Conservation (phyloP, 1,140 invertebrate genomes). For the Neoseiulus cucumeris region DNA sequence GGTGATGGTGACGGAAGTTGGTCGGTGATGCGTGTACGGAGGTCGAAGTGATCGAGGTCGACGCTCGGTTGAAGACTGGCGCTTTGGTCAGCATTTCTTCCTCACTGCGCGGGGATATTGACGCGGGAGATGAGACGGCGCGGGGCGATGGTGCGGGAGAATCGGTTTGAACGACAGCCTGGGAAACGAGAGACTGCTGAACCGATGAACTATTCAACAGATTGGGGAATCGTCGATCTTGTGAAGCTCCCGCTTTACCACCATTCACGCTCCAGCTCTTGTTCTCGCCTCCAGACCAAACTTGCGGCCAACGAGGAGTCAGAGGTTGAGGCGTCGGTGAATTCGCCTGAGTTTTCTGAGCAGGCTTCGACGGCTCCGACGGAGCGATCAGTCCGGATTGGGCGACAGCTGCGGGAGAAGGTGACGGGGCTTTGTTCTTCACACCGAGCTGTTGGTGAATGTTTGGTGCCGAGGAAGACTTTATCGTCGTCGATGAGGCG, state of each 20-base stretch:
- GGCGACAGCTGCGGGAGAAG: not conserved
- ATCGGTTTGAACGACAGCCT: not conserved
- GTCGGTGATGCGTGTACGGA: not conserved
- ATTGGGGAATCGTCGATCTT: too few relatives aligned
- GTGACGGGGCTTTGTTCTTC: not conserved
- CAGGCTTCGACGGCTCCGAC: not conserved
- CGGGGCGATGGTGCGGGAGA: not conserved
- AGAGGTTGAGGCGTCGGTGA: conserved; percentile 11
- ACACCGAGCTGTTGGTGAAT: not conserved
- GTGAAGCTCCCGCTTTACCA: too few relatives aligned
- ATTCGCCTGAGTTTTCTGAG: not conserved
- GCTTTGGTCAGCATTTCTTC: not conserved
- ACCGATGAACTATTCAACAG: too few relatives aligned
- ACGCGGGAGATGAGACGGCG: not conserved
- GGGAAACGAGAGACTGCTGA: not conserved
- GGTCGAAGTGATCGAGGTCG: not conserved
- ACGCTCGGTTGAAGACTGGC: not conserved
- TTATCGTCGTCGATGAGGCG: not conserved
- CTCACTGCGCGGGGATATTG: not conserved
- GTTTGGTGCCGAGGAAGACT: not conserved
- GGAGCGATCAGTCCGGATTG: not conserved
- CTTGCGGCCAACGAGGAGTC: not conserved
- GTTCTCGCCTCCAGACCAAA: too few relatives aligned
- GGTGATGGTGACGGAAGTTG: conserved; percentile 14
- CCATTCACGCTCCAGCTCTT: too few relatives aligned